Conservation (phyloP, 53 echinoderm and acorn worm genomes). For the Hippasteria phrygiana region DNA sequence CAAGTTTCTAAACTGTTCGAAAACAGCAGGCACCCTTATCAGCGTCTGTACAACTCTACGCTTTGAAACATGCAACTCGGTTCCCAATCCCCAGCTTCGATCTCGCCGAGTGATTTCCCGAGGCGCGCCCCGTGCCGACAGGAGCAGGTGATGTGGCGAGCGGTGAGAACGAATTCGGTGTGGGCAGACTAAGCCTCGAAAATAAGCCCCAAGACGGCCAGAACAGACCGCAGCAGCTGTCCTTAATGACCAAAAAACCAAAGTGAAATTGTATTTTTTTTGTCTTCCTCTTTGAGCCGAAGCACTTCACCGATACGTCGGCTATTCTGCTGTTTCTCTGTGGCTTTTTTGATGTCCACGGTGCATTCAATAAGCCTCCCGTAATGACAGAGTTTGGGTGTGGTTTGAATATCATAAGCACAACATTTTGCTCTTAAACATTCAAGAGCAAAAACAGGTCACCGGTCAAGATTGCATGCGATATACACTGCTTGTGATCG, state of each 20-base stretch:
- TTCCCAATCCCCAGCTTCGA: background rate
- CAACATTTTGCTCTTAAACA: too few relatives aligned
- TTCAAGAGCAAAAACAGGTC: too few relatives aligned
- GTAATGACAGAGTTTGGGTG: too few relatives aligned
- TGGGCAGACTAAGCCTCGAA: background rate
- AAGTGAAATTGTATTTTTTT: background rate
- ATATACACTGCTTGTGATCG: too few relatives aligned
- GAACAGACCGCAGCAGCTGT: background rate
- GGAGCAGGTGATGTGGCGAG: background rate
- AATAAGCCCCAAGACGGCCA: slow-evolving; percentile 12
- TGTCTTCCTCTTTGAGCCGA: background rate
- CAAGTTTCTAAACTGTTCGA: too few relatives aligned
- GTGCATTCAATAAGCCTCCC: too few relatives aligned
- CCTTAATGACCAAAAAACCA: background rate
- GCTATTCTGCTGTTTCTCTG: background rate
- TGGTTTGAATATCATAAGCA: too few relatives aligned
- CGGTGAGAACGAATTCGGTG: background rate
- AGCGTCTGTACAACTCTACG: too few relatives aligned
- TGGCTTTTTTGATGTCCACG: too few relatives aligned
- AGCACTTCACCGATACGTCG: background rate
- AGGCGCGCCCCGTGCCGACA: background rate
- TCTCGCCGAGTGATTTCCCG: background rate
- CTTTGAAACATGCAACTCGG: too few relatives aligned
- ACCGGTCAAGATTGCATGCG: too few relatives aligned
- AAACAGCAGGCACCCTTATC: too few relatives aligned